These are phyloP conservation scores for Megaceryle torquata DNA, from an alignment of 2,113 vertebrate species.

Conservation along the genomic window DNA sequence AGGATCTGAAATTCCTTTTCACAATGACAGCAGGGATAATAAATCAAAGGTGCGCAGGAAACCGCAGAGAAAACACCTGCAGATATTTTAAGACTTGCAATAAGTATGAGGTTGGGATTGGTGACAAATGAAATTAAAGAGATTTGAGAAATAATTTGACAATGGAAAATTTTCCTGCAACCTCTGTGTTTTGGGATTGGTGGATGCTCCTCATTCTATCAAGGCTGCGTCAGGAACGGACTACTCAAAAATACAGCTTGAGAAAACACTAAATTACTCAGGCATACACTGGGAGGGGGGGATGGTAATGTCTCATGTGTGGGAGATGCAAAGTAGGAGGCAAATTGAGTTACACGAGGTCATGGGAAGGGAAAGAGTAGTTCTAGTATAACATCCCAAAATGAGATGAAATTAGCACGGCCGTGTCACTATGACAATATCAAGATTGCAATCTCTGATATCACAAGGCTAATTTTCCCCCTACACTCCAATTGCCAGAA, in stretches of 20 bases:
- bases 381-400: slow-evolving; percentile 32
- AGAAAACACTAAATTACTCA: slow-evolving; percentile 28
- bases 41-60: background rate
- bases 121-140: background rate
- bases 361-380: slow-evolving; percentile 65
- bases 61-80: slow-evolving; percentile 44
- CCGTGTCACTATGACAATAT: background rate
- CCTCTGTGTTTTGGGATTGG: background rate
- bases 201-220: background rate
- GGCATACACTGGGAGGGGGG: background rate
- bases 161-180: background rate
- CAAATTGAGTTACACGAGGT: slow-evolving; percentile 69
- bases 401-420: background rate
- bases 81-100: background rate
- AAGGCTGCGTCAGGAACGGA: background rate
- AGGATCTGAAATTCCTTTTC: background rate
- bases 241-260: background rate
- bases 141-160: background rate
- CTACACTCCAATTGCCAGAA: background rate
- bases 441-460: background rate
- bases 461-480: background rate
- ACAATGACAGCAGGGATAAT: background rate
- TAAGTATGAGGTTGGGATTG: background rate
- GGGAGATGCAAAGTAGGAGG: slow-evolving; percentile 49
- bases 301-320: background rate